Percentiles rank a stretch among this genome's conserved stretches.
These are phyloP conservation scores for Centroberyx gerrardi DNA, from an alignment of 2,797 vertebrate species.

Conservation along the genomic window DNA sequence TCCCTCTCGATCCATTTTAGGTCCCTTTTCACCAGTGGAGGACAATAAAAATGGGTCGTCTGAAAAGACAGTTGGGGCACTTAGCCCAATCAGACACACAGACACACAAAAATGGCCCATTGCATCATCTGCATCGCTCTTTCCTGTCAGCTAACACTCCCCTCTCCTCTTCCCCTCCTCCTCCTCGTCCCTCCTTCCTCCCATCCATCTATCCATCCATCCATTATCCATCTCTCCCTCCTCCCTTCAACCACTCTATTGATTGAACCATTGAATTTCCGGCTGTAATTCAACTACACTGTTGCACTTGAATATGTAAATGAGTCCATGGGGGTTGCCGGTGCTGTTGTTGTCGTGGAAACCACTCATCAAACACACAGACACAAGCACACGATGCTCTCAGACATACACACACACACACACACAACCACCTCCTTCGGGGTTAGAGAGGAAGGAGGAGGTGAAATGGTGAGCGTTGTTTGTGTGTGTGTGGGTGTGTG, in stretches of 20 bases:
- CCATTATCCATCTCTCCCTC: slow-evolving; percentile 40
- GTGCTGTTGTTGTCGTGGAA: slow-evolving; percentile 76
- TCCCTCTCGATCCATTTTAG: slow-evolving; percentile 32
- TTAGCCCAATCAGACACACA: background rate
- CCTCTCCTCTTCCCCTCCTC: slow-evolving; percentile 6
- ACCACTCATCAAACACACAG: slow-evolving; percentile 70
- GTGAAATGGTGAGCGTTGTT: slow-evolving; percentile 54
- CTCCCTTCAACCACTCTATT: slow-evolving; percentile 71
- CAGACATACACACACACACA: slow-evolving; percentile 11
- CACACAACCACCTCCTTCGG: slow-evolving; percentile 43
- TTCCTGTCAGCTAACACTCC: slow-evolving; percentile 43
- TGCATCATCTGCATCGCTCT: slow-evolving; percentile 66
- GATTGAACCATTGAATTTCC: slow-evolving; percentile 83
- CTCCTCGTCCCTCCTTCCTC: slow-evolving; percentile 18
- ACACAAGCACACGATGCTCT: slow-evolving; percentile 33
- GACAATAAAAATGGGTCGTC: slow-evolving; percentile 61
- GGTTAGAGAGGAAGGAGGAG: slow-evolving; percentile 71
- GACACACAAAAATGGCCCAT: slow-evolving; percentile 53
- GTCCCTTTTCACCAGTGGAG: slow-evolving; percentile 48
- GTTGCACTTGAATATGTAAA: slow-evolving; percentile 86
- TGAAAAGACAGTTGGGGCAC: slow-evolving; percentile 20
- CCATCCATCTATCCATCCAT: slow-evolving; percentile 48
- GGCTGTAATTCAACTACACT: slow-evolving; percentile 80
- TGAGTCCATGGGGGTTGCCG: slow-evolving; percentile 74
- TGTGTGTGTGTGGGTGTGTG: slow-evolving; percentile 23